phyloP scores from a whole-genome alignment of 2,888 invertebrate genomes.

The Diadegma fenestrale region DNA sequence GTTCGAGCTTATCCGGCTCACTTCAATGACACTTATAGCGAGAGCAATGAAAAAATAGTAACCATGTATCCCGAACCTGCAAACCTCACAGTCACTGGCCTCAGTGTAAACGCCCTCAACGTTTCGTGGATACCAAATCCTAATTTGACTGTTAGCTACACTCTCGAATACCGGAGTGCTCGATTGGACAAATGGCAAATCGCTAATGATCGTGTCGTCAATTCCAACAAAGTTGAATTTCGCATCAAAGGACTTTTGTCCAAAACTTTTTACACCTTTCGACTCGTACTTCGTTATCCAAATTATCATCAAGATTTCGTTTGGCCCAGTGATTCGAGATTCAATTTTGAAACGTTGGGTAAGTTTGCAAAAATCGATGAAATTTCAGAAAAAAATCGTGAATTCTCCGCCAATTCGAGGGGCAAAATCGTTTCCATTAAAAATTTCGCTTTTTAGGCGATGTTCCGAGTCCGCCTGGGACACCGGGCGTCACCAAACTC shows the following conservation, averaged over 20 bases:
- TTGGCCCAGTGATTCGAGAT: constrained; percentile 91
- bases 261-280: constrained; percentile 92
- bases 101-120: constrained; percentile 88
- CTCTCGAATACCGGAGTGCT: constrained; percentile 86
- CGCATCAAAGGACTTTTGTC: constrained; percentile 87
- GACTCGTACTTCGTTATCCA: constrained; percentile 89
- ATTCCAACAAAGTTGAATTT: constrained; percentile 76
- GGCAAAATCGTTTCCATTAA: background rate
- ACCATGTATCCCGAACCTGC: constrained; percentile 91
- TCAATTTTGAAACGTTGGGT: constrained; percentile 92
- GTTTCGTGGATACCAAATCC: constrained; percentile 89
- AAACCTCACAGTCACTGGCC: constrained; percentile 87
- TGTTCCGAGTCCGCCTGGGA: constrained; percentile 92
- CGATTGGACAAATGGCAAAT: constrained; percentile 85
- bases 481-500: constrained; percentile 90
- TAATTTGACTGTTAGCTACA: constrained; percentile 84
- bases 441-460: constrained; percentile 86
- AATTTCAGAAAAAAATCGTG: background rate
- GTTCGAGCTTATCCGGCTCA: constrained; percentile 91
- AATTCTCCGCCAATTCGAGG: background rate
- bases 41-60: constrained; percentile 88
- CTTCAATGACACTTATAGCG: constrained; percentile 87
- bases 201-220: constrained; percentile 71
- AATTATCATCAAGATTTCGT: constrained; percentile 87
- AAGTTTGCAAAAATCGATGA: constrained; percentile 73